A percentile compares a stretch with the other conserved stretches of the same genome.
Evolutionary conservation across 2,797 vertebrate genomes (phyloP).

Genomic region (Clarias fuscus): DNA sequence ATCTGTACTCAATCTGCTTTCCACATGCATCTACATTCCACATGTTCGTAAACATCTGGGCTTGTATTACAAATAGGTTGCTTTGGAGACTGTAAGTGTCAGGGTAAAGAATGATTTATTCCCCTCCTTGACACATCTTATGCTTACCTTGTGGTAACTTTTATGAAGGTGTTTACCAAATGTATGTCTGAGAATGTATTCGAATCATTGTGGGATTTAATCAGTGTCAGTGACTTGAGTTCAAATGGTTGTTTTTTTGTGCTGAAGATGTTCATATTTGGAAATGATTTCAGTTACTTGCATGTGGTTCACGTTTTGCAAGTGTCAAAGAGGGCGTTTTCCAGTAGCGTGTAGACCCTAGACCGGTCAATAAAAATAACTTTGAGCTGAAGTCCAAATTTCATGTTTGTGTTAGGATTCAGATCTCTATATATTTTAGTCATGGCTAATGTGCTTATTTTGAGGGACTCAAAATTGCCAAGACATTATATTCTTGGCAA

Average conservation of each 20-base stretch:
- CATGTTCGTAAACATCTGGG: not conserved
- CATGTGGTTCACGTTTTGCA: not conserved
- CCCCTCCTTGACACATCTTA: not conserved
- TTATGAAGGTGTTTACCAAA: not conserved
- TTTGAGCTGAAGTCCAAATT: too few relatives aligned
- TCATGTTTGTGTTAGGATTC: too few relatives aligned
- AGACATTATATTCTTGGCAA: not conserved
- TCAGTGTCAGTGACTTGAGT: not conserved
- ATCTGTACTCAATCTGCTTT: not conserved
- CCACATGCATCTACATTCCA: not conserved
- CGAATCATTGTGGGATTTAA: not conserved
- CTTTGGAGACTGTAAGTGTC: constrained; percentile 1
- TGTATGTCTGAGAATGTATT: not conserved
- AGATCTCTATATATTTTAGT: not conserved
- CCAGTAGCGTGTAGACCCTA: not conserved
- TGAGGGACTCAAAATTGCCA: not conserved
- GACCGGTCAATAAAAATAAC: too few relatives aligned
- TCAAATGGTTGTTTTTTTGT: too few relatives aligned
- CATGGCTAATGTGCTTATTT: not conserved
- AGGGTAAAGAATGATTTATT: not conserved
- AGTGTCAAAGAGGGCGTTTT: not conserved
- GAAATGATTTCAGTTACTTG: not conserved
- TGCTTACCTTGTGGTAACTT: not conserved
- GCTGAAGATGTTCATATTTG: not conserved
- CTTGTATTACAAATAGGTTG: not conserved